phyloP scores from a whole-genome alignment of 2,797 vertebrate species.

The Strix occidentalis region DNA sequence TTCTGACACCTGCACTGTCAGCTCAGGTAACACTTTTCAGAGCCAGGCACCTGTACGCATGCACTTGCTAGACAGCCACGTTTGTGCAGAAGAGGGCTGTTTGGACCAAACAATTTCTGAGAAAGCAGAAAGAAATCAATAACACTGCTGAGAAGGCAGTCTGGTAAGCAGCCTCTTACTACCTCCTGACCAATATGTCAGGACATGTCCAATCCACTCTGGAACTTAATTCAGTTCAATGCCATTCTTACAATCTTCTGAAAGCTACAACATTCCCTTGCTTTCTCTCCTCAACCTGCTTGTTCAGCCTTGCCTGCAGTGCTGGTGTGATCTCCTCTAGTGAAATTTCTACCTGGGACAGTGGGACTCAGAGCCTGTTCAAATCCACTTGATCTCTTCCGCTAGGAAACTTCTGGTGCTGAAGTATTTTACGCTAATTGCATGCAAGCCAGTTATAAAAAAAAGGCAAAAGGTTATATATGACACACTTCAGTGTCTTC shows the following conservation, averaged over 20 bases:
- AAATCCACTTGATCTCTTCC: background rate
- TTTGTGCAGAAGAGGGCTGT: background rate
- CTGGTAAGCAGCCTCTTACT: background rate
- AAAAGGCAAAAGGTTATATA: background rate
- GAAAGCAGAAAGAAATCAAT: background rate
- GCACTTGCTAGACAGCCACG: background rate
- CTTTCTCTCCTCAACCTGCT: background rate
- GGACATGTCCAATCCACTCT: background rate
- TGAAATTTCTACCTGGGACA: background rate
- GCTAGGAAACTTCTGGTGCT: background rate
- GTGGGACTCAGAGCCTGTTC: background rate
- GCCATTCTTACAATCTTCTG: background rate
- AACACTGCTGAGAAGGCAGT: background rate
- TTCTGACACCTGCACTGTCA: background rate
- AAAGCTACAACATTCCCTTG: background rate
- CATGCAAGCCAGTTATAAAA: background rate
- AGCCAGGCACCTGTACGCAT: background rate
- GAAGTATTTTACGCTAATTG: background rate
- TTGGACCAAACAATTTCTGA: background rate
- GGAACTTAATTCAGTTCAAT: background rate
- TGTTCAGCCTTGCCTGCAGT: background rate
- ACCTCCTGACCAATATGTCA: background rate
- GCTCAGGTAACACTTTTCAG: background rate
- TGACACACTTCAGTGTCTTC: background rate
- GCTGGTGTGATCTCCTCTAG: background rate